Evolutionary conservation across 23 tunicate genomes (phyloP).

Genomic region (Phallusia fumigata): DNA sequence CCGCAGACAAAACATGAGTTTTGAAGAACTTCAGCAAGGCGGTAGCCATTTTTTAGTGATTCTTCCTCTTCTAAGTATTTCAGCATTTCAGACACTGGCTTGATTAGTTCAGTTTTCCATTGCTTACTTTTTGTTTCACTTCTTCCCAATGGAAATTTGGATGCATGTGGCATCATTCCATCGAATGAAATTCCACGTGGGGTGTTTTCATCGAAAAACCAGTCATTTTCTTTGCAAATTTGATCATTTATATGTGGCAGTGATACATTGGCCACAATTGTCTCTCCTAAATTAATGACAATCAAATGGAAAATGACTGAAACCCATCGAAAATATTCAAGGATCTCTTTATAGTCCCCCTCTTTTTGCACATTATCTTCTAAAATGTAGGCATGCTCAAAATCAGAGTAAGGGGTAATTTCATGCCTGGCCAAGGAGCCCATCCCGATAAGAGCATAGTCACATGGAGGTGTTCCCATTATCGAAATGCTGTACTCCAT

Average conservation of each 20-base stretch:
- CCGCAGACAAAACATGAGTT: conserved; percentile 47
- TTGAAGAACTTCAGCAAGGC: conserved; percentile 34
- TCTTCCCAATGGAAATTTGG: conserved; percentile 61
- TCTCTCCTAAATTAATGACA: conserved; percentile 29
- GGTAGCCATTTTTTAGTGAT: conserved; percentile 29
- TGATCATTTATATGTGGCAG: conserved; percentile 23
- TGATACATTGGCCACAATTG: conserved; percentile 20
- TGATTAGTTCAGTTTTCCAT: conserved; percentile 41
- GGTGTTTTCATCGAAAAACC: conserved; percentile 62
- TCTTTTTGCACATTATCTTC: conserved; percentile 38
- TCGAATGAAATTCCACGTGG: conserved; percentile 52
- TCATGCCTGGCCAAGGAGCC: conserved; percentile 50
- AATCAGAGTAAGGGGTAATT: conserved; percentile 51
- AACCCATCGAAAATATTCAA: conserved; percentile 71
- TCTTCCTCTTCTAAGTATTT: conserved; percentile 18
- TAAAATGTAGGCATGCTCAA: conserved; percentile 29
- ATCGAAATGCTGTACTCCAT: conserved; percentile 20
- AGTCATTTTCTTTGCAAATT: not conserved
- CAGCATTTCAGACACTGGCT: conserved; percentile 50
- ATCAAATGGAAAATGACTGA: conserved; percentile 44
- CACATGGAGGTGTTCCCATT: conserved; percentile 56
- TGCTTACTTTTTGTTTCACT: conserved; percentile 18
- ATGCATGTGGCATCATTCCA: conserved; percentile 44
- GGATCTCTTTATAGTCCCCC: conserved; percentile 17
- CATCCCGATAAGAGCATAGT: conserved; percentile 38